Evolutionary conservation across 2,888 invertebrate species (phyloP).

Genomic region (Polyommatus iphigenia): DNA sequence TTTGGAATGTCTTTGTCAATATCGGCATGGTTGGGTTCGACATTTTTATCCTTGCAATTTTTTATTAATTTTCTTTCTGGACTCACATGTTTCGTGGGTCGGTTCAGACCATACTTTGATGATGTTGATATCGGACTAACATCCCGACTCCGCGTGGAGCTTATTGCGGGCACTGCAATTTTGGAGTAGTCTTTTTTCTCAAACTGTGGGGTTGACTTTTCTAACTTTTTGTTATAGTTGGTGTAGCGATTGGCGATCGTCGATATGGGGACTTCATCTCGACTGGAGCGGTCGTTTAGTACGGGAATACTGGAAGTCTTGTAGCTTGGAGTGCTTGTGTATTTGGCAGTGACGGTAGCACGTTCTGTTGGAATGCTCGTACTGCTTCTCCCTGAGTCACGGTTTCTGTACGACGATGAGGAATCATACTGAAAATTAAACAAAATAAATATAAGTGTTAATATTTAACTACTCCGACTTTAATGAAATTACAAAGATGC

Average conservation of each 20-base stretch:
- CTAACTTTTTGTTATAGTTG: conserved; percentile 57
- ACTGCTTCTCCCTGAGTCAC: conserved; percentile 56
- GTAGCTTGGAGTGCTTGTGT: conserved; percentile 65
- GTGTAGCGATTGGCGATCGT: conserved; percentile 69
- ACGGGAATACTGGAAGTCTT: conserved; percentile 76
- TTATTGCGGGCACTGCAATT: conserved; percentile 57
- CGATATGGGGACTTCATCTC: conserved; percentile 69
- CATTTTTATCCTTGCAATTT: conserved; percentile 66
- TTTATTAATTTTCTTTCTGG: conserved; percentile 70
- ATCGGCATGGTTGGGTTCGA: conserved; percentile 80
- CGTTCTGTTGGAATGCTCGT: conserved; percentile 55
- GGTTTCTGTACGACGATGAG: conserved; percentile 62
- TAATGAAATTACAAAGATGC: too few species aligned
- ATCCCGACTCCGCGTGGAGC: conserved; percentile 73
- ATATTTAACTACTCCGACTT: too few species aligned
- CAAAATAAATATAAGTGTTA: background rate
- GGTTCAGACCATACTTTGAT: conserved; percentile 66
- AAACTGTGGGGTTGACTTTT: conserved; percentile 55
- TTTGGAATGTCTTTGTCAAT: conserved; percentile 79
- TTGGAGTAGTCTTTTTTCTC: conserved; percentile 77
- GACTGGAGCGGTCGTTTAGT: conserved; percentile 59
- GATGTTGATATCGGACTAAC: conserved; percentile 76
- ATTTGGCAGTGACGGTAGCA: conserved; percentile 72
- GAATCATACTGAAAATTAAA: conserved; percentile 69
- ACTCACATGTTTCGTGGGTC: conserved; percentile 72